These are phyloP conservation scores for Anastrepha ludens DNA, from an alignment of 1,140 invertebrate species.

Conservation along the genomic window DNA sequence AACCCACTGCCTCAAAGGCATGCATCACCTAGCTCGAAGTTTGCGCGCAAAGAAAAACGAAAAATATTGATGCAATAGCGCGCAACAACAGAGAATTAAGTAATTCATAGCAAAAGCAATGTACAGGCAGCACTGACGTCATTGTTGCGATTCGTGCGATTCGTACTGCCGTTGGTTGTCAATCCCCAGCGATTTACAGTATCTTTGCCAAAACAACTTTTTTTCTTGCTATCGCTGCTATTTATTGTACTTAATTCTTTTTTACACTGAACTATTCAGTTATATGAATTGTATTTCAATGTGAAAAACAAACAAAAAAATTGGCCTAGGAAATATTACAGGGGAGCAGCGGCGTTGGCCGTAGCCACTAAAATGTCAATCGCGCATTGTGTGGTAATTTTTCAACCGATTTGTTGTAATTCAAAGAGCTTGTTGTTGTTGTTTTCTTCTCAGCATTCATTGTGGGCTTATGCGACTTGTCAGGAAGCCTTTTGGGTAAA, in stretches of 20 bases:
- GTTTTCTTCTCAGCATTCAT: not conserved
- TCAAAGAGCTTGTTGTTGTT: not conserved
- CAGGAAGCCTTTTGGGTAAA: slow-evolving; percentile 47
- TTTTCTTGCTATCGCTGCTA: no score
- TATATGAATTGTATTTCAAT: not conserved
- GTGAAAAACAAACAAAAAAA: not conserved
- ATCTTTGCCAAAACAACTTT: not conserved
- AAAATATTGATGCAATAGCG: not conserved
- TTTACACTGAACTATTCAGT: not conserved
- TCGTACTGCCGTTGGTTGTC: not conserved
- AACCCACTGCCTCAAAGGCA: not conserved
- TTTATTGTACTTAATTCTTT: not conserved
- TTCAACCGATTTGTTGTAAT: slow-evolving; percentile 20
- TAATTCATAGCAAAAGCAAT: slow-evolving; percentile 12
- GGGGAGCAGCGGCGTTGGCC: not conserved
- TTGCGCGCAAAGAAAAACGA: not conserved
- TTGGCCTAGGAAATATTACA: not conserved
- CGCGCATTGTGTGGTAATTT: slow-evolving; percentile 44
- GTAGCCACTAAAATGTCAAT: slow-evolving; percentile 42
- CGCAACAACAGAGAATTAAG: not conserved
- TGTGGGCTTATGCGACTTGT: not conserved
- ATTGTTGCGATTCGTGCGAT: not conserved
- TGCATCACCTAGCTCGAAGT: not conserved
- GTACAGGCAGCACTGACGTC: slow-evolving; percentile 1
- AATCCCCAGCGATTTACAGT: slow-evolving; percentile 14